Evolutionary conservation across 2,888 invertebrate species (phyloP).

Genomic region (Nymphalis c-album): DNA sequence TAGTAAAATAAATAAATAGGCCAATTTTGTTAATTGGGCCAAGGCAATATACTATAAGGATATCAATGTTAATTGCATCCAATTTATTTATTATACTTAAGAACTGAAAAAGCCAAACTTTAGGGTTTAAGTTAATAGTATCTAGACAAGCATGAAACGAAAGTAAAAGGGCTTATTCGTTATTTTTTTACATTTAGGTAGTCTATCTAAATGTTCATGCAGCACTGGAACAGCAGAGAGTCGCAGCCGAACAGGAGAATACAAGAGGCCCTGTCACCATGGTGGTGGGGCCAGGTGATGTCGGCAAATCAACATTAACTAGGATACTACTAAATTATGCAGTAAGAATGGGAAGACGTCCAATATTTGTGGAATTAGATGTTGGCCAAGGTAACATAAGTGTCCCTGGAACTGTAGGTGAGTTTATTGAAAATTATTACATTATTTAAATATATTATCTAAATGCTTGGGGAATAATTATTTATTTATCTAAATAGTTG

Average conservation of each 20-base stretch:
- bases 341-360: constrained; percentile 92
- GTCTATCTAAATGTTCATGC: constrained; percentile 98
- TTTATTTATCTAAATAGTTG: too few species aligned
- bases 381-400: constrained; percentile 96
- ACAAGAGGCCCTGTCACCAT: constrained; percentile 91
- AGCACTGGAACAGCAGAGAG: constrained; percentile 94
- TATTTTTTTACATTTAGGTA: constrained; percentile 61
- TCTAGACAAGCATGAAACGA: not conserved
- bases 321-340: constrained; percentile 96
- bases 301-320: constrained; percentile 96
- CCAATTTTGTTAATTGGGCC: not conserved
- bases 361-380: constrained; percentile 97
- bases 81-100: too few species aligned
- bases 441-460: not conserved
- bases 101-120: too few species aligned
- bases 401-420: constrained; percentile 94
- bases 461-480: too few species aligned
- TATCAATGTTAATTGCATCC: too few species aligned
- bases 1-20: not conserved
- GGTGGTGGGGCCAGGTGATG: constrained; percentile 97
- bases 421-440: constrained; percentile 20
- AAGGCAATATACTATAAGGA: not conserved
- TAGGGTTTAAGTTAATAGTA: too few species aligned
- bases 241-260: constrained; percentile 88
- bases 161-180: not conserved